These are phyloP conservation scores for Larimichthys polyactis DNA, from an alignment of 2,113 vertebrate species.

Conservation along the genomic window DNA sequence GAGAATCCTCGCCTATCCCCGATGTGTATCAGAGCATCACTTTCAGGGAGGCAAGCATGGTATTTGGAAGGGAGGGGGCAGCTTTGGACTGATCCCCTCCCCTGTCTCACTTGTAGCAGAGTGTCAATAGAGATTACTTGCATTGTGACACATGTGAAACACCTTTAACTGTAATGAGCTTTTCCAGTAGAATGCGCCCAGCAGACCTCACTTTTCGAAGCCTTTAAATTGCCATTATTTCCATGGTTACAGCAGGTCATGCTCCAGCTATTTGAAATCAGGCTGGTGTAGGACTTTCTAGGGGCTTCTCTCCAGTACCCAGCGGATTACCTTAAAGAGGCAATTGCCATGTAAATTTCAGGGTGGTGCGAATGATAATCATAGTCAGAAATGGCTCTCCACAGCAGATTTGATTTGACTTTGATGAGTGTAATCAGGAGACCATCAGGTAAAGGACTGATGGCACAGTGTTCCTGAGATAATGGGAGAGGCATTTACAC, in stretches of 20 bases:
- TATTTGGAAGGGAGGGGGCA: slow-evolving; percentile 28
- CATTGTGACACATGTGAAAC: slow-evolving; percentile 71
- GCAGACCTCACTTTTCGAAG: slow-evolving; percentile 45
- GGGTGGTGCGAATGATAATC: slow-evolving; percentile 72
- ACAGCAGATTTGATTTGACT: slow-evolving; percentile 76
- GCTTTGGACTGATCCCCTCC: slow-evolving; percentile 52
- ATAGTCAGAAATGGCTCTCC: slow-evolving; percentile 73
- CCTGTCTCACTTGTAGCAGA: slow-evolving; percentile 46
- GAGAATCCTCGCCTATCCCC: slow-evolving; percentile 39
- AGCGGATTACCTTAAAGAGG: slow-evolving; percentile 73
- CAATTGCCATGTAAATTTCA: slow-evolving; percentile 79
- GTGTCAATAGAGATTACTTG: slow-evolving; percentile 72
- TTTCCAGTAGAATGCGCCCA: slow-evolving; percentile 68
- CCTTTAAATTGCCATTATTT: slow-evolving; percentile 76
- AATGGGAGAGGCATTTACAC: slow-evolving; percentile 64
- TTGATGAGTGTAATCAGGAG: slow-evolving; percentile 80
- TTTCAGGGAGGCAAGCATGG: slow-evolving; percentile 27
- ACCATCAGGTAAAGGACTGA: slow-evolving; percentile 68
- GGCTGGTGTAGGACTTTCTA: slow-evolving; percentile 59
- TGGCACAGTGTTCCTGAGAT: slow-evolving; percentile 68
- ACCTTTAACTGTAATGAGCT: slow-evolving; percentile 74
- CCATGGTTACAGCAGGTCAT: slow-evolving; percentile 74
- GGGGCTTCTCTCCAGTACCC: slow-evolving; percentile 60
- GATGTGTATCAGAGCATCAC: slow-evolving; percentile 61
- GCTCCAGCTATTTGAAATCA: slow-evolving; percentile 74